Evolutionary conservation across 2,113 vertebrate species (phyloP).

Genomic region (Alexandromys fortis): DNA sequence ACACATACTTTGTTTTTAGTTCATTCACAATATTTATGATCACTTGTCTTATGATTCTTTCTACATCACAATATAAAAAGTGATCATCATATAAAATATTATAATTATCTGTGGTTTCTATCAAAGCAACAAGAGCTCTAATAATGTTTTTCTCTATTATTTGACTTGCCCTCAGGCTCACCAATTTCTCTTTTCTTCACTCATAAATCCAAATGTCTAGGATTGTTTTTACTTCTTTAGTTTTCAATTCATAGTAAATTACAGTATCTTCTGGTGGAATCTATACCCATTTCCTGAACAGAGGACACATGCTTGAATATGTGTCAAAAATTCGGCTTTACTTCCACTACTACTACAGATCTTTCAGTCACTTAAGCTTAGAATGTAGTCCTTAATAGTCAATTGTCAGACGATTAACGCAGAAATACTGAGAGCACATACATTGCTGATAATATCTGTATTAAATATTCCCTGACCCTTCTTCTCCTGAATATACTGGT

Average conservation of each 20-base stretch:
- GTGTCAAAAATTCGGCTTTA: fast-evolving
- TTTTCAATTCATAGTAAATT: not conserved
- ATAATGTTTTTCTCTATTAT: not conserved
- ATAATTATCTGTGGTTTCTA: not conserved
- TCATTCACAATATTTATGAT: not conserved
- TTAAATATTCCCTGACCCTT: not conserved
- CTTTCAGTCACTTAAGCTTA: too few relatives aligned
- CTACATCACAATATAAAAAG: not conserved
- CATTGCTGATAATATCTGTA: not conserved
- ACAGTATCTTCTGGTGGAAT: not conserved
- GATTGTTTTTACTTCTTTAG: not conserved
- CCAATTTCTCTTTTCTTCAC: not conserved
- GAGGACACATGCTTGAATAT: not conserved
- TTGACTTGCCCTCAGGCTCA: not conserved
- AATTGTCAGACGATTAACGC: too few relatives aligned
- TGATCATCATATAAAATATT: not conserved
- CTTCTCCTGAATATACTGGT: not conserved
- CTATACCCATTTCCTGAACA: not conserved
- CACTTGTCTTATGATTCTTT: not conserved
- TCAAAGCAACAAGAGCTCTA: not conserved
- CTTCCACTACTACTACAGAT: not conserved
- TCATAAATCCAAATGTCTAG: not conserved
- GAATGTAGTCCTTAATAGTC: not conserved
- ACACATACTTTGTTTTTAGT: not conserved
- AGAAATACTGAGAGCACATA: not conserved